Percentiles rank a stretch among this genome's conserved stretches.
Conservation (phyloP, 2,888 invertebrate genomes). For the Buathra laborator region DNA sequence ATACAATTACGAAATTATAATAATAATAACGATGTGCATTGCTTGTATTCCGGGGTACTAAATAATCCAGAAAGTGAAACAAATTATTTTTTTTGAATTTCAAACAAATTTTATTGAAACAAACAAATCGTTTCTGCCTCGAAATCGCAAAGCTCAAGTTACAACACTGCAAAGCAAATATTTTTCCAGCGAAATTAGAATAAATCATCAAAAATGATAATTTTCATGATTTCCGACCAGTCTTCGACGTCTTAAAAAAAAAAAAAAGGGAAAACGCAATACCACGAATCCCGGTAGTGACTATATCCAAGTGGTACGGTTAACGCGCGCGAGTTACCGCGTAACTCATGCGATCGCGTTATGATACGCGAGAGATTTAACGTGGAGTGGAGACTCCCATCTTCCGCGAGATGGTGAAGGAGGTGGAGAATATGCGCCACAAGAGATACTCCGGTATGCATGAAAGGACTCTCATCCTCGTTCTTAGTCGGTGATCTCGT, state of each 20-base stretch:
- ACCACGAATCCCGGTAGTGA: not conserved
- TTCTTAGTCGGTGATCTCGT: conserved; percentile 73
- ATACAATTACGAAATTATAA: no score
- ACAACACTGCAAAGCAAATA: no score
- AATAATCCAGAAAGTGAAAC: no score
- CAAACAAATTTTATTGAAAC: no score
- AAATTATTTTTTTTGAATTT: no score
- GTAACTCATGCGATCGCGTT: conserved; percentile 67
- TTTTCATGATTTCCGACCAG: not conserved
- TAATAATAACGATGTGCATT: no score
- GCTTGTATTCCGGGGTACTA: no score
- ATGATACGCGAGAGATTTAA: conserved; percentile 73
- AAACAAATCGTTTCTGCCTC: no score
- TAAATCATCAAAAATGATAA: not conserved
- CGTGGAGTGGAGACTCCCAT: conserved; percentile 63
- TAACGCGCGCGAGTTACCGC: conserved; percentile 43
- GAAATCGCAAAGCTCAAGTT: no score
- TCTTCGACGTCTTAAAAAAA: not conserved
- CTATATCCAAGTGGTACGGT: not conserved
- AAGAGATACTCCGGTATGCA: conserved; percentile 83
- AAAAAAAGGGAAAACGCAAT: not conserved
- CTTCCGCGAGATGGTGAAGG: conserved; percentile 32
- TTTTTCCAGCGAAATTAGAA: no score
- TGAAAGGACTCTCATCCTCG: conserved; percentile 82
- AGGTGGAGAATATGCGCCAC: conserved; percentile 50